phyloP scores from a whole-genome alignment of 2,888 invertebrate genomes.

The Eumerus sabulonum region DNA sequence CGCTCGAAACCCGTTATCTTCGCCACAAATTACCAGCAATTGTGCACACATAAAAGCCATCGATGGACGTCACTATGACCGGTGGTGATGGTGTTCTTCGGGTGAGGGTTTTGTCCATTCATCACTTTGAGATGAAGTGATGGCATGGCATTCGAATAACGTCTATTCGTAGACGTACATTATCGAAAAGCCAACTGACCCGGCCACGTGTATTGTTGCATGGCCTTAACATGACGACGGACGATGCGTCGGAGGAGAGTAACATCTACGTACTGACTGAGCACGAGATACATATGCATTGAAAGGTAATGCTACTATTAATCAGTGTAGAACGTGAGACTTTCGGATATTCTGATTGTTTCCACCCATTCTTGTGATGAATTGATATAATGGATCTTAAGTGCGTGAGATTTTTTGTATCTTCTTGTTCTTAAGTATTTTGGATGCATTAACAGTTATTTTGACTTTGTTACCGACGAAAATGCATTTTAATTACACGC shows the following conservation, averaged over 20 bases:
- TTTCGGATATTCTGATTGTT: neutral
- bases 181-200: conserved; percentile 24
- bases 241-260: no score
- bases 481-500: no score
- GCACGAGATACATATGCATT: conserved; percentile 16
- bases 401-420: conserved; percentile 24
- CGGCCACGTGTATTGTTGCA: conserved; percentile 40
- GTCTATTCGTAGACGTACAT: conserved; percentile 1
- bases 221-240: conserved; percentile 29
- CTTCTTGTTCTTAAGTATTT: no score
- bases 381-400: conserved; percentile 5
- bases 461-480: no score
- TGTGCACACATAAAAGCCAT: conserved; percentile 20
- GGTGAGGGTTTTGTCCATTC: conserved; percentile 35
- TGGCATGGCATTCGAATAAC: conserved; percentile 23
- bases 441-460: no score
- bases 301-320: conserved; percentile 30
- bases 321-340: conserved; percentile 31
- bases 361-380: neutral
- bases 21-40: conserved; percentile 19
- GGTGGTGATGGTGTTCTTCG: conserved; percentile 7
- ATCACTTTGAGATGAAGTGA: conserved; percentile 32
- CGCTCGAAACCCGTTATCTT: conserved; percentile 27
- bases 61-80: conserved; percentile 17
- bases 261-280: no score